Base-by-base conservation (phyloP, 2,113 vertebrate genomes). In the Vimba vimba region DNA sequence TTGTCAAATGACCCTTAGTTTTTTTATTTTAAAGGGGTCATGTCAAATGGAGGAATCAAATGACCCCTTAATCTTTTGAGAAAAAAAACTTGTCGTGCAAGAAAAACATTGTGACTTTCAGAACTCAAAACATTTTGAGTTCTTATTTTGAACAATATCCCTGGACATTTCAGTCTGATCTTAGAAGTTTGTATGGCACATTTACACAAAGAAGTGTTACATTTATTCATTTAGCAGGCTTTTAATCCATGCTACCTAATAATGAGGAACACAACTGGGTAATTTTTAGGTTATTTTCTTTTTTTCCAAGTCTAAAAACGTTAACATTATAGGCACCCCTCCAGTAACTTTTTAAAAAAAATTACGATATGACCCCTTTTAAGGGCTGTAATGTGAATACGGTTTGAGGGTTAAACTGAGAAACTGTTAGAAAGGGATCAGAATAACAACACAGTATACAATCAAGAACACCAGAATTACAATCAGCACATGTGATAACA, bases 11-110 rank as follows among this genome's bases (percentile, higher is more conserved):
- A 36, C 66, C 11, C 1, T n/a, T 73, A 12, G 1, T 45, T 12
- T 57, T 55, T 45, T 27, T n/a, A 10, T 69, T 73, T 74, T 74
- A 47, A 74, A n/a, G 71, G 23, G 39, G 69, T 45, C 71, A 74
- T 25, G 47, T 25, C 4, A 73, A 43, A 43, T 43, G 11, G 36
- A 45, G 21, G 6, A 47, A 47, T n/a, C 23, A 7, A 74, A 45
- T 74, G 25, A 8, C 9, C 4, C 33, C 33, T 39, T 39, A 11
- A 71, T 71, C 33, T 19, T 69, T 69, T 39, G 66, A 69, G 17
- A 6, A 15, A 30, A 66, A 30, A 64, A 64, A 1, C 23, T 25
- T 0, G 7, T 60, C 2, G 0, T 66, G 17, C 27, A 7, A 13
- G 13, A 66, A 66, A 60, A n/a, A 25, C 23, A 27, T 27, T 27